Evolutionary conservation across 2,888 invertebrate genomes (phyloP).

Genomic region (Bellardia bayeri): DNA sequence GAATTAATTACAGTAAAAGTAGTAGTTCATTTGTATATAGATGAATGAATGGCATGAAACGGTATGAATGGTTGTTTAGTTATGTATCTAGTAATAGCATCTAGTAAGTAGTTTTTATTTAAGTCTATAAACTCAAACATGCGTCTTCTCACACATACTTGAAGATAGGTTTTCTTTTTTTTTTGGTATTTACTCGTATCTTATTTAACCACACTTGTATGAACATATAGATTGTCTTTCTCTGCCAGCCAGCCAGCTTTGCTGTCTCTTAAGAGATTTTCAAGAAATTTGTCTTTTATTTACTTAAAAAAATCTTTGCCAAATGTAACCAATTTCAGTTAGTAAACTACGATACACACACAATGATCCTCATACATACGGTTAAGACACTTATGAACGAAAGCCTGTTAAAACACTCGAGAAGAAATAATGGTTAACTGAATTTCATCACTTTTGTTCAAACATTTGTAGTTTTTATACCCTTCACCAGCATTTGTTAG

Average conservation of each 20-base stretch:
- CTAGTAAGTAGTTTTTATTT: constrained; percentile 57
- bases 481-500: constrained; percentile 87
- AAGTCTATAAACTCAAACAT: constrained; percentile 66
- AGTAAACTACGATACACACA: constrained; percentile 19
- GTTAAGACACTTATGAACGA: constrained; percentile 7
- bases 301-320: constrained; percentile 65
- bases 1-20: constrained; percentile 81
- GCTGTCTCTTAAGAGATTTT: constrained; percentile 66
- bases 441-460: too few species aligned
- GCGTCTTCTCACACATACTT: constrained; percentile 6
- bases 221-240: constrained; percentile 50
- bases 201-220: constrained; percentile 62
- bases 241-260: constrained; percentile 5
- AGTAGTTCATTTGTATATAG: constrained; percentile 24
- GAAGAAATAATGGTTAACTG: not conserved
- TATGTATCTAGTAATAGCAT: not conserved
- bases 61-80: too few species aligned
- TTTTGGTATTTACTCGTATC: constrained; percentile 48
- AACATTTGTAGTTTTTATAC: too few species aligned
- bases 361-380: constrained; percentile 45
- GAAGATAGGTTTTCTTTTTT: constrained; percentile 5
- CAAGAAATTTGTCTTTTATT: constrained; percentile 69
- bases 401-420: constrained; percentile 3
- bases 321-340: constrained; percentile 67
- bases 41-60: not conserved